Percentiles rank a stretch among this genome's conserved stretches.
Conservation (phyloP, 2,797 vertebrate species). For the Pogoniulus pusillus region DNA sequence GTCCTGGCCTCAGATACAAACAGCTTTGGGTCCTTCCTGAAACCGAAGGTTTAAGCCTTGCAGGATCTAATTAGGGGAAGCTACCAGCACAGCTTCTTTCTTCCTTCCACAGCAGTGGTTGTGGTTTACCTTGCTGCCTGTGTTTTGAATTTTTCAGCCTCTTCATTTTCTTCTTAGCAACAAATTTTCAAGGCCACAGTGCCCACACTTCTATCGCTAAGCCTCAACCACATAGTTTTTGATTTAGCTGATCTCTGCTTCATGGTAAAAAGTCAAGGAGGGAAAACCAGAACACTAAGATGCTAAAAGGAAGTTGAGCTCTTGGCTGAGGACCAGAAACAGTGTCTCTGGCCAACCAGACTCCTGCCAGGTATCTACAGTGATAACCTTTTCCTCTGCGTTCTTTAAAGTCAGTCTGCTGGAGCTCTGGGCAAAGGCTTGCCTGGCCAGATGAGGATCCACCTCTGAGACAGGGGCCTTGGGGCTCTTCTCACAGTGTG, state of each 20-base stretch:
- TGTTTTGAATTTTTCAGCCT: background rate
- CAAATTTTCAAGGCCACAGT: conserved; percentile 5
- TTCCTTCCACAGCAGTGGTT: background rate
- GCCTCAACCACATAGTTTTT: background rate
- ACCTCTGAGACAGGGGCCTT: background rate
- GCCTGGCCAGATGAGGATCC: background rate
- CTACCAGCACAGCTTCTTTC: background rate
- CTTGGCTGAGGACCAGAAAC: background rate
- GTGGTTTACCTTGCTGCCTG: background rate
- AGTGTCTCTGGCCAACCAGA: background rate
- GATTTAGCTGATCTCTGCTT: background rate
- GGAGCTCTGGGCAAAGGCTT: background rate
- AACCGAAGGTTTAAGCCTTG: background rate
- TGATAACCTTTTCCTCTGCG: background rate
- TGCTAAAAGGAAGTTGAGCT: background rate
- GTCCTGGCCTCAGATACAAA: background rate
- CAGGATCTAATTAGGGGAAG: background rate
- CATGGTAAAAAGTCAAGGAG: background rate
- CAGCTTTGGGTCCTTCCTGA: background rate
- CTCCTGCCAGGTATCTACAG: background rate
- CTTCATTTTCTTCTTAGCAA: conserved; percentile 38
- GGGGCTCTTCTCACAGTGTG: background rate
- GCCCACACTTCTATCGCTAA: background rate
- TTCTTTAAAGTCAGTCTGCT: background rate
- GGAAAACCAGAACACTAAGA: background rate